phyloP scores from a whole-genome alignment of 2,797 vertebrate genomes.

The Catostomus latipinnis region DNA sequence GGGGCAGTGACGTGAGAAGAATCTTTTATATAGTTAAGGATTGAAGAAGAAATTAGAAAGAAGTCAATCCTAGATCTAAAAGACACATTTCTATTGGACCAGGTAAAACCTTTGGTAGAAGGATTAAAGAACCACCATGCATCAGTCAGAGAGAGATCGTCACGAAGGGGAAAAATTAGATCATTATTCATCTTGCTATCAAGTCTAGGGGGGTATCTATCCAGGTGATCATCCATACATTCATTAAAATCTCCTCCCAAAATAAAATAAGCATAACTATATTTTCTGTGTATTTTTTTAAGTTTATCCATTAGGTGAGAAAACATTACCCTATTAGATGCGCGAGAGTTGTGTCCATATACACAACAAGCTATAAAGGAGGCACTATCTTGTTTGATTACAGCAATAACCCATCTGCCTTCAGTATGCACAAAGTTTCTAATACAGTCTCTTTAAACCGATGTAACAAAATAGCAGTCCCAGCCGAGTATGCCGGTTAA shows the following conservation, averaged over 20 bases:
- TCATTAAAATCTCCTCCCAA: neutral
- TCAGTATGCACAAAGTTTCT: too few species aligned
- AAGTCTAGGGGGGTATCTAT: neutral
- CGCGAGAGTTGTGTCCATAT: too few species aligned
- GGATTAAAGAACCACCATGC: neutral
- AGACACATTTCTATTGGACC: neutral
- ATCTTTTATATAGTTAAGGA: neutral
- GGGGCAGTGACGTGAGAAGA: neutral
- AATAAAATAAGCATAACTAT: neutral
- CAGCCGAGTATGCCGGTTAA: too few species aligned
- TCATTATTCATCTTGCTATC: neutral
- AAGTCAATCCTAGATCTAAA: slow-evolving; percentile 6
- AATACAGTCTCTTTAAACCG: too few species aligned
- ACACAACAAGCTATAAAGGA: too few species aligned
- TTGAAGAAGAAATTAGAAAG: neutral
- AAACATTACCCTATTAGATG: too few species aligned
- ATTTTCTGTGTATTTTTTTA: neutral
- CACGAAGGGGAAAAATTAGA: neutral
- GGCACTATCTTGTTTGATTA: too few species aligned
- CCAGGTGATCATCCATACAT: neutral
- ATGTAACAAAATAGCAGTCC: too few species aligned
- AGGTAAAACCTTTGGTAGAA: neutral
- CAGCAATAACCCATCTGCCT: too few species aligned
- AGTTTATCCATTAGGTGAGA: too few species aligned
- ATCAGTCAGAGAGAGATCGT: neutral